phyloP scores from a whole-genome alignment of 2,888 invertebrate genomes.

The Xestia c-nigrum region DNA sequence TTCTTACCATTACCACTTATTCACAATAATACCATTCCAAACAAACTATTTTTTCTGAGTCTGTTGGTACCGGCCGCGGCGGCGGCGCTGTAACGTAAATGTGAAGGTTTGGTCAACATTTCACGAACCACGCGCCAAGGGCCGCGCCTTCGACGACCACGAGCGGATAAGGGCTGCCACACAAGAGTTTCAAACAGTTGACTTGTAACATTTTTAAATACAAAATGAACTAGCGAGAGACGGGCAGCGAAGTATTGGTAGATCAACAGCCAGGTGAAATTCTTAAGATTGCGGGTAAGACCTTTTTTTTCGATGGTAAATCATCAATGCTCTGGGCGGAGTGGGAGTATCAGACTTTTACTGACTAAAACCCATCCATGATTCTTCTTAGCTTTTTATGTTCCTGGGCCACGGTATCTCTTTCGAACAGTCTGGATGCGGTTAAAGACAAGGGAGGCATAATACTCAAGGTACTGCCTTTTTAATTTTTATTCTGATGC shows the following conservation, averaged over 20 bases:
- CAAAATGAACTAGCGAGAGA: not conserved
- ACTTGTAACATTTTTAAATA: not conserved
- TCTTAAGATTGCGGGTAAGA: not conserved
- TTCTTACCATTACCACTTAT: not conserved
- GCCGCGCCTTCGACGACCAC: constrained; percentile 46
- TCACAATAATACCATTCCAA: constrained; percentile 10
- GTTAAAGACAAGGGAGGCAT: not conserved
- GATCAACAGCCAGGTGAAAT: not conserved
- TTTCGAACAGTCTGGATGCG: no score
- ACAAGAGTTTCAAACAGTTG: not conserved
- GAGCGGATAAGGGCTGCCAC: constrained; percentile 35
- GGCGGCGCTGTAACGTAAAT: constrained; percentile 51
- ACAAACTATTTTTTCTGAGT: constrained; percentile 44
- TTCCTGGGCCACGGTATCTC: no score
- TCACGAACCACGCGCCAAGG: constrained; percentile 58
- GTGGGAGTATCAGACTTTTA: no score
- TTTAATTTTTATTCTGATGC: not conserved
- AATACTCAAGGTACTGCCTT: not conserved
- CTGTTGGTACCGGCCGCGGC: not conserved
- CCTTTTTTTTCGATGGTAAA: no score
- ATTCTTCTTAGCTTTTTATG: no score
- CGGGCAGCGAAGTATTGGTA: not conserved
- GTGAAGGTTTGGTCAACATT: constrained; percentile 68
- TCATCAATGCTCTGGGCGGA: no score
- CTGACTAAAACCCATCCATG: no score